phyloP scores from a whole-genome alignment of 2,113 vertebrate genomes.

The Canis aureus region DNA sequence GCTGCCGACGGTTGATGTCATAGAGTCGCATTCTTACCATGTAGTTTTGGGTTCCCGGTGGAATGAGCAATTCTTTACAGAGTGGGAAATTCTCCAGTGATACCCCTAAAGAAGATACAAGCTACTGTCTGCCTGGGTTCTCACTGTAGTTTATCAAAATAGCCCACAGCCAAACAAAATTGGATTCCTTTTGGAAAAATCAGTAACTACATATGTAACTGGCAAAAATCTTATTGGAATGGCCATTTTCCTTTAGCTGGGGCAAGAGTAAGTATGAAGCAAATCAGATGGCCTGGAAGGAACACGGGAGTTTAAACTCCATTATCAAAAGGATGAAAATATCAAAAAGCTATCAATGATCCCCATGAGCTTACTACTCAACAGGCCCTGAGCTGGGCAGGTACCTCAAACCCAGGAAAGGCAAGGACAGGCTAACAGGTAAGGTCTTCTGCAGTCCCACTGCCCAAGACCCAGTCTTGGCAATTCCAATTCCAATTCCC shows the following conservation, averaged over 20 bases:
- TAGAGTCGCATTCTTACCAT: slow-evolving; percentile 97
- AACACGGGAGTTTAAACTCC: background rate
- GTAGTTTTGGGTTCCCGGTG: slow-evolving; percentile 97
- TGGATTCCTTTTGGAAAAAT: background rate
- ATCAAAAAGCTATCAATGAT: background rate
- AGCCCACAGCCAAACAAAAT: background rate
- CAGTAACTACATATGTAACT: background rate
- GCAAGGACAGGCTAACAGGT: background rate
- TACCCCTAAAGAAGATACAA: slow-evolving; percentile 87
- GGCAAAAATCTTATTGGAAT: background rate
- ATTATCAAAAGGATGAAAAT: background rate
- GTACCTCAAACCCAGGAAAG: background rate
- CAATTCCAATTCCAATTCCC: background rate
- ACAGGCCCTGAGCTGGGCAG: background rate
- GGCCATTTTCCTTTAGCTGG: background rate
- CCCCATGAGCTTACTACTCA: too few species aligned
- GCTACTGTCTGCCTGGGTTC: background rate
- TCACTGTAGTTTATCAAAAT: background rate
- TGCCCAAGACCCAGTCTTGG: background rate
- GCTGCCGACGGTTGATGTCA: slow-evolving; percentile 92
- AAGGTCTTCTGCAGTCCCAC: background rate
- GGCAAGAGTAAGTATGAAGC: background rate
- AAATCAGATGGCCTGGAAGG: slow-evolving; percentile 8
- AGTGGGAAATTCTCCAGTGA: slow-evolving; percentile 94
- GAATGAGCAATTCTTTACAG: slow-evolving; percentile 98